Evolutionary conservation across 2,113 vertebrate genomes (phyloP), one percentile per base, ranked within the genome.

Genomic region (Anser brachyrhynchus): DNA sequence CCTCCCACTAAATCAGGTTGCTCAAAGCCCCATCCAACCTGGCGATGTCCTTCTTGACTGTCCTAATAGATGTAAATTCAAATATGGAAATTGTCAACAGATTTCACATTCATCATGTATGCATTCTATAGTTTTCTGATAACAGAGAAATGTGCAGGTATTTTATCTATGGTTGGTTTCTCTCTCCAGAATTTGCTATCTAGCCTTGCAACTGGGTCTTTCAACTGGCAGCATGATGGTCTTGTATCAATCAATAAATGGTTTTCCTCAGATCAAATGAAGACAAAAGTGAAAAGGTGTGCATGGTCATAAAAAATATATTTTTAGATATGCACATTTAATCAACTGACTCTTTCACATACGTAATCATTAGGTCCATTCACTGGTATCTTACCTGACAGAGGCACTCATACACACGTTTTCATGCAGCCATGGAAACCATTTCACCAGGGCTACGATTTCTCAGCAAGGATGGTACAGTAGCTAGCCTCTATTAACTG

Each of bases 91-190:
- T 9, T n/a, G 46, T 14, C 21, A 74, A 43, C 19, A 5, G 31
- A 35, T 9, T 12, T 74, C 3, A 1, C 1, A 0, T 16, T 74
- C 26, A 28, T 84, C 52, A 35, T 11, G 7, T 11, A n/a, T 21
- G 4, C 22, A 8, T 80, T 67, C 43, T 41, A 5, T 20, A 33
- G 26, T 57, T 88, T 78, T 62, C 75, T 59, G n/a, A 26, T 29
- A 57, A 74, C 4, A 73, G 29, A 65, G 13, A 20, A 54, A 10
- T 59, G 55, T 39, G n/a, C 0, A 0, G 4, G 64, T 4, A 29
- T 57, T 64, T 20, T 33, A 65, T 22, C 39, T 74, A 11, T 4
- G 4, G 11, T 7, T 31, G 7, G 4, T 65, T 90, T 84, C 25
- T 70, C 25, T 57, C 8, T 3, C 57, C n/a, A 66, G 21, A 77